A percentile compares a stretch with the other conserved stretches of the same genome.
Evolutionary conservation across 1,140 invertebrate genomes (phyloP).

Genomic region (Papilio glaucus): DNA sequence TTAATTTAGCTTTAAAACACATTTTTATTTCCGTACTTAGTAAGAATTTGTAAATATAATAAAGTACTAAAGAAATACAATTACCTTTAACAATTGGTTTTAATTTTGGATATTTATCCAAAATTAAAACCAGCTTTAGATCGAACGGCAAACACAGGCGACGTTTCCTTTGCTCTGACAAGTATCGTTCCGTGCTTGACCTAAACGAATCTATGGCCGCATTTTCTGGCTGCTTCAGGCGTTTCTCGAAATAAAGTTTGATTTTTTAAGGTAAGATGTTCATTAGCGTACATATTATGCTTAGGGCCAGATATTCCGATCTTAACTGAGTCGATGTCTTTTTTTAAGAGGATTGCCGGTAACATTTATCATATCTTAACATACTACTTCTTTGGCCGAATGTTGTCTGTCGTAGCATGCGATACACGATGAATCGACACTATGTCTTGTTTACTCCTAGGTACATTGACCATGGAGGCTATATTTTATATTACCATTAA

Average conservation of each 20-base stretch:
- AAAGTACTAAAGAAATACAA: no score
- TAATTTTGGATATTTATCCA: constrained; percentile 20
- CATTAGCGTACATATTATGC: constrained; percentile 44
- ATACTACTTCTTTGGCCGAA: constrained; percentile 42
- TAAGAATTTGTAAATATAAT: no score
- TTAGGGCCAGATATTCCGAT: constrained; percentile 40
- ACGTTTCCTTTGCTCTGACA: constrained; percentile 34
- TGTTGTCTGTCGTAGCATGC: constrained; percentile 37
- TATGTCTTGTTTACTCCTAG: constrained; percentile 30
- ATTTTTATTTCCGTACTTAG: no score
- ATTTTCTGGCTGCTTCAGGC: no score
- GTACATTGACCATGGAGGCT: constrained; percentile 20
- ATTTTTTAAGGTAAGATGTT: constrained; percentile 46
- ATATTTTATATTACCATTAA: constrained; percentile 34
- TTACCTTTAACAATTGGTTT: neutral
- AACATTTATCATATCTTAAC: constrained; percentile 47
- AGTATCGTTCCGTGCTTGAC: constrained; percentile 44
- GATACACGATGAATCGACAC: constrained; percentile 46
- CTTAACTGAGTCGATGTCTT: constrained; percentile 37
- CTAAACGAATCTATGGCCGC: no score
- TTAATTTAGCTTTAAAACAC: no score
- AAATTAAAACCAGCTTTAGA: neutral
- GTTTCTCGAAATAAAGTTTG: constrained; percentile 50
- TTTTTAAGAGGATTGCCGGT: constrained; percentile 33
- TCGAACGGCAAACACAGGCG: constrained; percentile 39